Conservation (phyloP, 1,140 invertebrate genomes). For the Drepana arcuata region DNA sequence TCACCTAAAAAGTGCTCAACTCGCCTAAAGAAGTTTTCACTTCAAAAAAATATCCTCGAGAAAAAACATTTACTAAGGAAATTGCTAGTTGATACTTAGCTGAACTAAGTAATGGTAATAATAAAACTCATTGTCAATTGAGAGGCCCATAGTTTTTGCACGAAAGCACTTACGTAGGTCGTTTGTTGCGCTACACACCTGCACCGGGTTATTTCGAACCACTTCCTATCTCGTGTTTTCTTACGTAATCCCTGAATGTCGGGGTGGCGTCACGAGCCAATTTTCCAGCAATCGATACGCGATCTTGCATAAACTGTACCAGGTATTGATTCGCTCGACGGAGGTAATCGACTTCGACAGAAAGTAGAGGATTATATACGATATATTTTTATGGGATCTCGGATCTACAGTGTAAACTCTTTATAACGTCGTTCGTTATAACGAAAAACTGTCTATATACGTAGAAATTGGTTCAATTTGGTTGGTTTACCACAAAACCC, state of each 20-base stretch:
- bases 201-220: conserved; percentile 6
- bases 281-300: conserved; percentile 17
- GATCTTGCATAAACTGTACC: conserved; percentile 13
- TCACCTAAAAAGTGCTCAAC: too few species aligned
- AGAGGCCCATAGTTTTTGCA: conserved; percentile 3
- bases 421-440: too few species aligned
- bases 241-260: conserved; percentile 13
- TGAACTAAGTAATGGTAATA: too few species aligned
- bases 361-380: neutral
- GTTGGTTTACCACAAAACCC: too few species aligned
- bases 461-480: too few species aligned
- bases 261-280: conserved; percentile 10
- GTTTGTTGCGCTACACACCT: conserved; percentile 7
- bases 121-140: too few species aligned
- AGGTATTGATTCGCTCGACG: conserved; percentile 4
- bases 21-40: too few species aligned
- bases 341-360: conserved; percentile 1
- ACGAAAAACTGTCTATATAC: conserved; percentile 4
- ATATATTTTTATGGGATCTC: too few species aligned
- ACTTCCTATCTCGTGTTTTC: conserved; percentile 7
- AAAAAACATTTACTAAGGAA: too few species aligned
- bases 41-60: too few species aligned
- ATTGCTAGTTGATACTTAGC: too few species aligned
- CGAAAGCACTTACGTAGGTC: conserved; percentile 6
- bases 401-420: too few species aligned